Evolutionary conservation across 2,113 vertebrate species (phyloP).

Genomic region (Albula goreensis): DNA sequence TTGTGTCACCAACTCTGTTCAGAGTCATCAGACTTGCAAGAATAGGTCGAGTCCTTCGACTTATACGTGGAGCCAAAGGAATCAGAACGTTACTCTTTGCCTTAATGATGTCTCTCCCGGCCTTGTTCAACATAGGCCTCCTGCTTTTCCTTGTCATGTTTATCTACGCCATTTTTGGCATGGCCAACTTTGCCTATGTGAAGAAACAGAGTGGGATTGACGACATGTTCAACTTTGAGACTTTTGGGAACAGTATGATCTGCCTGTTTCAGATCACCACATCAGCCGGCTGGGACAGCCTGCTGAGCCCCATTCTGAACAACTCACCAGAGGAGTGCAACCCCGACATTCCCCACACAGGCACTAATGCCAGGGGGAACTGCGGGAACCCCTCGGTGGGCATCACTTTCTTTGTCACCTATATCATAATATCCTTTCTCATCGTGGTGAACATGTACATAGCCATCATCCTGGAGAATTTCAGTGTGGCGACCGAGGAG

Average conservation of each 20-base stretch:
- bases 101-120: constrained; percentile 98
- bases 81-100: constrained; percentile 94
- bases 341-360: constrained; percentile 77
- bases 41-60: constrained; percentile 89
- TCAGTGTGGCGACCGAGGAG: constrained; percentile 97
- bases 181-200: constrained; percentile 96
- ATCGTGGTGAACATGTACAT: constrained; percentile 99
- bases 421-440: constrained; percentile 99
- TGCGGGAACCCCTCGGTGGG: constrained; percentile 94
- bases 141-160: constrained; percentile 98
- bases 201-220: constrained; percentile 88
- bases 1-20: constrained; percentile 95
- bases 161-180: constrained; percentile 97
- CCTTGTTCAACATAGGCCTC: constrained; percentile 95
- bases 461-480: constrained; percentile 98
- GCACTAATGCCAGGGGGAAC: constrained; percentile 78
- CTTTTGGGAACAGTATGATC: constrained; percentile 97
- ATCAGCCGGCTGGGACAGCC: constrained; percentile 93
- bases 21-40: constrained; percentile 93
- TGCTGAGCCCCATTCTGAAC: constrained; percentile 94
- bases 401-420: constrained; percentile 97
- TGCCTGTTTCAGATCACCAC: constrained; percentile 98
- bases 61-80: constrained; percentile 94
- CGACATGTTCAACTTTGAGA: constrained; percentile 98
- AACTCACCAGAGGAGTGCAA: constrained; percentile 87